Percentiles rank a stretch among this genome's conserved stretches.
phyloP scores from a whole-genome alignment of 2,797 vertebrate genomes.

The Scyliorhinus canicula region DNA sequence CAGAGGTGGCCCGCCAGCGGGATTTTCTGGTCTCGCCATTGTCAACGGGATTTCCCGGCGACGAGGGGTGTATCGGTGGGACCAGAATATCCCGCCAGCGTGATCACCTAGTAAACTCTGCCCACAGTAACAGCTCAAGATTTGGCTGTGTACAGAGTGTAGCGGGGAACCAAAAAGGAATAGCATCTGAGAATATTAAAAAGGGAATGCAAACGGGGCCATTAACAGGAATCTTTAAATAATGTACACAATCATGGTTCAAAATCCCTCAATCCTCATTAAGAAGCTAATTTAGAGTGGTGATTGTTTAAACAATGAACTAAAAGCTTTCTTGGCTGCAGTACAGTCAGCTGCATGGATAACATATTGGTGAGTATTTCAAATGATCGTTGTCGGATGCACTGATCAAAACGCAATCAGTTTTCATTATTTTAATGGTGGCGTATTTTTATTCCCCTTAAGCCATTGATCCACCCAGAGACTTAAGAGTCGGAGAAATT shows the following conservation, averaged over 20 bases:
- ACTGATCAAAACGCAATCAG: neutral
- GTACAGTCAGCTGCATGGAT: neutral
- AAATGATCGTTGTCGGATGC: neutral
- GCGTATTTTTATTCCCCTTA: conserved; percentile 34
- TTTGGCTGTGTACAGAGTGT: neutral
- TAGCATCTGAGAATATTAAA: neutral
- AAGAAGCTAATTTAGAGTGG: neutral
- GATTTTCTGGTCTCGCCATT: no score
- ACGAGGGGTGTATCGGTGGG: no score
- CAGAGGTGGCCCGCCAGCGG: no score
- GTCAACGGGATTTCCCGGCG: no score
- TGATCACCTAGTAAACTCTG: no score
- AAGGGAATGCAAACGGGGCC: neutral
- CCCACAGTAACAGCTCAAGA: neutral
- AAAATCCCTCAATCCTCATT: neutral
- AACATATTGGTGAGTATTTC: neutral
- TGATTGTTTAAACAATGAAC: neutral
- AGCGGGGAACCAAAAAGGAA: neutral
- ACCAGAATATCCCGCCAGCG: no score
- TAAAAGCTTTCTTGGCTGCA: neutral
- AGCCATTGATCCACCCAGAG: conserved; percentile 83
- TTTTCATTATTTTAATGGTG: neutral
- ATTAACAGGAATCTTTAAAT: neutral
- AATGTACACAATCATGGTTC: neutral
- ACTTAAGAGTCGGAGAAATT: conserved; percentile 73